Base-by-base conservation (phyloP, 2,113 vertebrate species). In the Tragelaphus imberbis region DNA sequence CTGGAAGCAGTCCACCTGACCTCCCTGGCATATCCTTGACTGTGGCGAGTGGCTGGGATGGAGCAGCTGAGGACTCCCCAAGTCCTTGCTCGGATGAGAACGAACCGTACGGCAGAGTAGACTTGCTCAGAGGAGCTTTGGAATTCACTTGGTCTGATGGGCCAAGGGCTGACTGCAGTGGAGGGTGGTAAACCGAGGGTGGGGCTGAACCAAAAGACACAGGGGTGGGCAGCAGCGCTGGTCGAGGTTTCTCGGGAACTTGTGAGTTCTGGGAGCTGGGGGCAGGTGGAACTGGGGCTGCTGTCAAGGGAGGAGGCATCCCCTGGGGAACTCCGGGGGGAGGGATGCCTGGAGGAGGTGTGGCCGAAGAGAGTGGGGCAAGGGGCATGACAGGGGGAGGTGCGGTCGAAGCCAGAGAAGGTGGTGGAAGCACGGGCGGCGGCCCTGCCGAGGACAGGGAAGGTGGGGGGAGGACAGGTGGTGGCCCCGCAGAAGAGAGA, bases 1-100 rank as follows among this genome's bases (percentile, higher is more conserved):
- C 98, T 56, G 99, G 99, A 98, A 98, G 99, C 90, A 99, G 97
- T 91, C 98, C 99, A 95, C 98, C 97, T 33, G 99, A 98, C 25
- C 98, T 98, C 95, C 97, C 89, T 44, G 98, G 98, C 97, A 98
- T 98, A 96, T 99, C 99, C 97, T 98, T 98, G 55, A 93, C 84
- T 79, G 91, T 36, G 82, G 90, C 11, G 92, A 98, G 25, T 15
- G 97, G 90, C 30, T 98, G 98, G 85, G 97, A 94, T 9, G 92
- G 47, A 85, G 97, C 97, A 59, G 97, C 65, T 2, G 98, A 98
- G 98, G 99, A 97, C 2, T 99, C 99, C 68, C 97, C 98, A 97
- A 98, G 97, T 96, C 98, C 98, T 96, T 98, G 98, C 77, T 99
- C 99, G 77, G 99, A 98, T 4, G 98, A 98, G 93, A 98, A 49